Base-by-base conservation (phyloP, 2,888 invertebrate genomes). In the Drosophila greeni region DNA sequence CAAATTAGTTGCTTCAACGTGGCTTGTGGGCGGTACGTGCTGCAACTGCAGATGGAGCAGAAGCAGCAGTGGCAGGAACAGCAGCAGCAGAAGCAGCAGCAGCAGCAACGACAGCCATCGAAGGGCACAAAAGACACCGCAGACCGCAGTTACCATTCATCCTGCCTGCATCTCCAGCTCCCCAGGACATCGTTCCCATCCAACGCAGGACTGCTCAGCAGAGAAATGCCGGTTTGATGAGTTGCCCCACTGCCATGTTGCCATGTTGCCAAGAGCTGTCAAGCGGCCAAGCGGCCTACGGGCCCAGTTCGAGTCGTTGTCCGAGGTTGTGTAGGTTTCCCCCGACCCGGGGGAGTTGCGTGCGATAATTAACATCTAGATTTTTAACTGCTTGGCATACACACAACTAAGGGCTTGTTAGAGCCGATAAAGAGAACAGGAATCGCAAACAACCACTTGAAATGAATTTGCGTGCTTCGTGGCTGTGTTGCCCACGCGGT, bases 361-460 rank as follows among this genome's bases (percentile, higher is more conserved):
- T 83, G 78, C 75, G 71, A 83, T 78, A 80, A 81, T 78, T 74
- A 78, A 81, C 75, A 73, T 77, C 81, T 65, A 72, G 68, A 70
- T 68, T 70, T 65, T 65, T 45, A 73, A 73, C 84, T 78, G 79
- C 69, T 80, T 79, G 82, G 76, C 79, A 84, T 84, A 79, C 68
- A 79, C 40, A 79, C 74, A 82, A 77, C 78, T 71, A 48, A 71
- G 67, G 70, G 70, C 84, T 79, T 75, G 83, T 83, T 82, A 71
- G 70, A 33, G 48, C 80, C 74, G 82, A 79, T 78, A 79, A 78
- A 79, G 52, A 67, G 65, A 47, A 31, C 47, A 37, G 39, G 29
- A 47, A 47, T 34, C 18, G 53, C 53, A 20, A 53, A 31, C 36
- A 23, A 20, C 59, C 65, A 56, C 66, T 66, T 39, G 43, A 57